phyloP scores from a whole-genome alignment of 2,797 vertebrate species.

The Scolopax bukidnonensis region DNA sequence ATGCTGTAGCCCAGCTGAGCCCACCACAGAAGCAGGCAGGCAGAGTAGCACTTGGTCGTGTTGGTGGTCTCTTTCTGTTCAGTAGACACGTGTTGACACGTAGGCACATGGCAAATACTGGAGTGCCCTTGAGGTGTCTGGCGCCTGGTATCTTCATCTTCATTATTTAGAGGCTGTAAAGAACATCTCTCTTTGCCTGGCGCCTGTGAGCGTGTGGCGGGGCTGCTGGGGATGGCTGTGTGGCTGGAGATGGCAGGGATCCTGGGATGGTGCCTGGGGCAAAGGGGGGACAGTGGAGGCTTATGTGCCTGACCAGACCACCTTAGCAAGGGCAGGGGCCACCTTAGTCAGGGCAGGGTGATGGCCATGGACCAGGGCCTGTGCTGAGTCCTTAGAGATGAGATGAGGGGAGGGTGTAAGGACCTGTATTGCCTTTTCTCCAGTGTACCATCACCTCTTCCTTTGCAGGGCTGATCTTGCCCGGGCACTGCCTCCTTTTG shows the following conservation, averaged over 20 bases:
- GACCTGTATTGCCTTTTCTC: background rate
- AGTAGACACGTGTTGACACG: background rate
- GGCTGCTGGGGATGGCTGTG: background rate
- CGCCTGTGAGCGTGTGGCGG: rapidly evolving
- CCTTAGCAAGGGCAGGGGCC: background rate
- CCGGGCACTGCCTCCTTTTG: background rate
- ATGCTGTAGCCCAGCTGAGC: background rate
- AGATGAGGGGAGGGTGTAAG: background rate
- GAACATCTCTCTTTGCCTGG: background rate
- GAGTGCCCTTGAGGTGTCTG: background rate
- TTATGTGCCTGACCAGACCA: background rate
- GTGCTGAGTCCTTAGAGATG: background rate
- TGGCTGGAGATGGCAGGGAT: background rate
- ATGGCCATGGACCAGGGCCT: background rate
- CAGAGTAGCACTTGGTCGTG: rapidly evolving
- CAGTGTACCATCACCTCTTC: background rate
- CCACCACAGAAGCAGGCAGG: background rate
- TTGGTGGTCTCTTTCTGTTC: background rate
- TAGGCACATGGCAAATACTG: rapidly evolving
- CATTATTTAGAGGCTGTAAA: background rate
- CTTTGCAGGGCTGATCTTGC: background rate
- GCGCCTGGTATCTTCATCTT: background rate
- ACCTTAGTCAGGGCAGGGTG: background rate
- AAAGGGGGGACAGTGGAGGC: background rate
- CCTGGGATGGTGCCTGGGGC: background rate